These are phyloP conservation scores for Papilio protenor DNA, from an alignment of 2,888 invertebrate species.

Conservation along the genomic window DNA sequence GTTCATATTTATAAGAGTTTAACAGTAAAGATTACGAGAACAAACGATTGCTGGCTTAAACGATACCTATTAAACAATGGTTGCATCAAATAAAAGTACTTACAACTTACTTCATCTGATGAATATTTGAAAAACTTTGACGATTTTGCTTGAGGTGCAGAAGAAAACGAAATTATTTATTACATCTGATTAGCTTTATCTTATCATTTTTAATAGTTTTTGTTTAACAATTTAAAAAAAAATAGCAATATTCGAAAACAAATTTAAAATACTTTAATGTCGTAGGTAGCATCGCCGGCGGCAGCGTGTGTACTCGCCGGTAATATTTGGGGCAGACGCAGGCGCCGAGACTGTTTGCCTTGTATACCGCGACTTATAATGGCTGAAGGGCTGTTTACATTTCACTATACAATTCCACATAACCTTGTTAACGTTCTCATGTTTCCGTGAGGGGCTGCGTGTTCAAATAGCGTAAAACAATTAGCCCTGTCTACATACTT, in stretches of 20 bases:
- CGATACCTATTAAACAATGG: too few relatives aligned
- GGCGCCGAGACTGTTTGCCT: constrained; percentile 71
- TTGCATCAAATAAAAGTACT: too few relatives aligned
- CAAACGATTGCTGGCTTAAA: too few relatives aligned
- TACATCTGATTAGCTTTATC: too few relatives aligned
- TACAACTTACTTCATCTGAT: too few relatives aligned
- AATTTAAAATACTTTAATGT: not conserved
- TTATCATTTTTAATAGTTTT: too few relatives aligned
- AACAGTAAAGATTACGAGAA: too few relatives aligned
- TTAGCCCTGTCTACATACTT: constrained; percentile 16
- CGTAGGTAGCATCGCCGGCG: constrained; percentile 41
- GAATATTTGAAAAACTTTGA: too few relatives aligned
- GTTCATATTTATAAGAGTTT: too few relatives aligned
- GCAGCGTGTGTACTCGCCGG: constrained; percentile 57
- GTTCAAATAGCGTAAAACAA: constrained; percentile 39
- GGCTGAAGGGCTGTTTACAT: constrained; percentile 73
- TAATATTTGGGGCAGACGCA: constrained; percentile 73
- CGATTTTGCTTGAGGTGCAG: too few relatives aligned
- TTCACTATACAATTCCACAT: constrained; percentile 71
- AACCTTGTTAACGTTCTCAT: constrained; percentile 72
- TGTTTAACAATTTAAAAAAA: too few relatives aligned
- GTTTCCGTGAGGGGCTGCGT: constrained; percentile 47
- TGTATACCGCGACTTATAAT: constrained; percentile 74
- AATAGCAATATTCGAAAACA: not conserved
- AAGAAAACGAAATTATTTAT: too few relatives aligned